These are phyloP conservation scores for Lycia hirtaria DNA, from an alignment of 2,888 invertebrate species.

Conservation along the genomic window DNA sequence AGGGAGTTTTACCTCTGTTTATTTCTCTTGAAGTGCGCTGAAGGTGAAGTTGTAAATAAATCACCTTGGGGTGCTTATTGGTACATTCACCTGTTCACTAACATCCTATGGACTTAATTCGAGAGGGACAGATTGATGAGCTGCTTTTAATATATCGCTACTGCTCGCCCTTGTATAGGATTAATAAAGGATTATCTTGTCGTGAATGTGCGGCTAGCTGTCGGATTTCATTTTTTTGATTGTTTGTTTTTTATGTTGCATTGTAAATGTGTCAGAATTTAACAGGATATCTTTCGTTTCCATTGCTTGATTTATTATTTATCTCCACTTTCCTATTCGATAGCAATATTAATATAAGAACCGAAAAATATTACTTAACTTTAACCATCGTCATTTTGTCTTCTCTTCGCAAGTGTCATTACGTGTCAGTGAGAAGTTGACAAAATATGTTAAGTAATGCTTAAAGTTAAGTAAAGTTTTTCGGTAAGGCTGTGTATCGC, in stretches of 20 bases:
- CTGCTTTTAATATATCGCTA: slow-evolving; percentile 44
- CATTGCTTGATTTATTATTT: no score
- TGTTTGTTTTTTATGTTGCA: slow-evolving; percentile 13
- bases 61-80: slow-evolving; percentile 61
- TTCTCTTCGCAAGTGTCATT: no score
- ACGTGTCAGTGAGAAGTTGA: no score
- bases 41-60: slow-evolving; percentile 68
- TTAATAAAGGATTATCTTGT: slow-evolving; percentile 39
- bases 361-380: no score
- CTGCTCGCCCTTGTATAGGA: slow-evolving; percentile 32
- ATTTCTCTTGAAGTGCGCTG: slow-evolving; percentile 38
- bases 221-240: slow-evolving; percentile 40
- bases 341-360: no score
- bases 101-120: slow-evolving; percentile 47
- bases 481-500: no score
- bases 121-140: slow-evolving; percentile 50
- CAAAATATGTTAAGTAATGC: no score
- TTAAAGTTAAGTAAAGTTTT: no score
- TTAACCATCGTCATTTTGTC: no score
- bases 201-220: slow-evolving; percentile 34
- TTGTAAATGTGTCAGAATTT: not conserved
- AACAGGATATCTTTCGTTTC: no score
- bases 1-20: not conserved
- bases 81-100: slow-evolving; percentile 68
- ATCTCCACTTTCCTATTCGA: no score